A percentile compares a stretch with the other conserved stretches of the same genome.
Conservation (phyloP, 2,113 vertebrate genomes). For the Cyanoliseus patagonus region DNA sequence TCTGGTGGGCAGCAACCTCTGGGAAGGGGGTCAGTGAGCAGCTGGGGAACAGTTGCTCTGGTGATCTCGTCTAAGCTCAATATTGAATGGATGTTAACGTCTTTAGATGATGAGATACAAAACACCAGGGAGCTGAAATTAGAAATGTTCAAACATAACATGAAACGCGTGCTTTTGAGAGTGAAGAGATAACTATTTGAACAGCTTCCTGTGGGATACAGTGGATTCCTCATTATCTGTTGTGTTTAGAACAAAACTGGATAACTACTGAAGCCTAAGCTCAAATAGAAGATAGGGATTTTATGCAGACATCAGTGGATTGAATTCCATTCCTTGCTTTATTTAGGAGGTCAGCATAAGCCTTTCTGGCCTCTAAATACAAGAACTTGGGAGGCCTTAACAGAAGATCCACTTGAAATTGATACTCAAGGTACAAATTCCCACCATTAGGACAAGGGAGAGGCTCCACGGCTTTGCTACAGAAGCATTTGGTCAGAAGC, state of each 20-base stretch:
- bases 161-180: neutral
- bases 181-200: neutral
- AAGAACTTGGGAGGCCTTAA: neutral
- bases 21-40: neutral
- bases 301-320: neutral
- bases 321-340: neutral
- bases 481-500: neutral
- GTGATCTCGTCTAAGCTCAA: neutral
- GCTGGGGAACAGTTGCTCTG: neutral
- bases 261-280: neutral
- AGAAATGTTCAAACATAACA: constrained; percentile 7
- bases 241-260: neutral
- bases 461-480: neutral
- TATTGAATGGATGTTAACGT: neutral
- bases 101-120: neutral
- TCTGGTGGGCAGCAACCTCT: neutral
- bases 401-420: neutral
- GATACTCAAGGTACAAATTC: neutral
- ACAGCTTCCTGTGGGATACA: neutral
- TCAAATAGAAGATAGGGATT: neutral
- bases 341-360: neutral
- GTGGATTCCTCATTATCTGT: neutral
- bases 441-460: neutral
- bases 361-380: neutral
- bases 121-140: constrained; percentile 18